Base-by-base conservation (phyloP, 2,797 vertebrate genomes). In the Microctenopoma lineatum region DNA sequence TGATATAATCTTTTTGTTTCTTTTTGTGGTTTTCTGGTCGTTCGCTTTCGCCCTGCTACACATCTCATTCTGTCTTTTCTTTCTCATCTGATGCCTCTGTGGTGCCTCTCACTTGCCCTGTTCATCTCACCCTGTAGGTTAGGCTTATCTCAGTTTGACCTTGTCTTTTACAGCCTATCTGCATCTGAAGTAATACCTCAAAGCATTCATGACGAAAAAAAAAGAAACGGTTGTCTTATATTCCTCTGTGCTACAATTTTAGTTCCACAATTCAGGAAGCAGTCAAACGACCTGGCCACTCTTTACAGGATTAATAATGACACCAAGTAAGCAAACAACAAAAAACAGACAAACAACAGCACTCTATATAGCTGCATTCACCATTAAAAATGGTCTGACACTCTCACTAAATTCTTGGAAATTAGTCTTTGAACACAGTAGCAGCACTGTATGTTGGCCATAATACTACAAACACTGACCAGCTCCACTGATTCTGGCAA, bases 401-500 rank as follows among this genome's bases (percentile, higher is more conserved):
- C 12, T 59, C 21, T 21, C 21, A 39, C 36, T 47, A 32, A 65
- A 70, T 50, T 58, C 18, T n/a, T 38, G 18, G 42, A 58, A 27
- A 16, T 42, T 32, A 26, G n/a, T 29, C 47, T 44, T 44, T 45
- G 9, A 14, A 68, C 57, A 67, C 27, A 65, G 56, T 55, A 42
- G 27, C 55, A n/a, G 62, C 50, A n/a, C 15, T 65, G 52, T 25
- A 39, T 73, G 56, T 66, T 69, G 73, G 53, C 38, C n/a, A 52
- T 36, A 29, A 18, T 48, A 51, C 47, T 38, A 61, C 38, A 73
- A 68, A 75, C 32, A 64, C 41, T 9, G 41, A 76, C 57, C 63
- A 56, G 55, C 58, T 71, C 57, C 65, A 77, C 63, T 53, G 65
- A 78, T 80, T 59, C 70, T 88, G 87, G 81, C 84, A 70, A 52